Conservation (phyloP, 1,140 invertebrate species). For the Eubasilissa regina region DNA sequence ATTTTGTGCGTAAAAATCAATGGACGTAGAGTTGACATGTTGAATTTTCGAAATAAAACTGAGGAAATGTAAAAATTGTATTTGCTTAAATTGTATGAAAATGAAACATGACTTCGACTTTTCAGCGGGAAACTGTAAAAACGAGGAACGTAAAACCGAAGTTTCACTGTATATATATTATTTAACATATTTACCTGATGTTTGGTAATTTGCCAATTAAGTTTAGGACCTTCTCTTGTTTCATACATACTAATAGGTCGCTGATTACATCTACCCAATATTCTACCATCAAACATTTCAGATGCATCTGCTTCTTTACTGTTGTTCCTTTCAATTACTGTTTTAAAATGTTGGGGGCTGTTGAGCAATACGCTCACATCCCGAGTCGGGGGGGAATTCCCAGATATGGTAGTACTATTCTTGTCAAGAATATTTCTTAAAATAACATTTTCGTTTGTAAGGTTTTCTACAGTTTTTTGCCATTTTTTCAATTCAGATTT, state of each 20-base stretch:
- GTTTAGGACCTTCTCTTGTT: conserved; percentile 80
- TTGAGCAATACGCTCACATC: conserved; percentile 64
- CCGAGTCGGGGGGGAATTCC: conserved; percentile 53
- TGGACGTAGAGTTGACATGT: too few relatives aligned
- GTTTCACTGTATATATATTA: too few relatives aligned
- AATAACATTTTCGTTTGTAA: conserved; percentile 81
- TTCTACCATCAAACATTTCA: conserved; percentile 65
- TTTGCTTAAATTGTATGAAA: too few relatives aligned
- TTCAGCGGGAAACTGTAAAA: too few relatives aligned
- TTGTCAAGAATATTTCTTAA: conserved; percentile 70
- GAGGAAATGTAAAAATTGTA: too few relatives aligned
- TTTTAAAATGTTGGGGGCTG: conserved; percentile 64
- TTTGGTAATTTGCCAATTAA: conserved; percentile 78
- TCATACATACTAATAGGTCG: conserved; percentile 91
- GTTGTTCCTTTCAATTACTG: conserved; percentile 60
- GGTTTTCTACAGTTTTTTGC: conserved; percentile 76
- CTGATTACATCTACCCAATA: conserved; percentile 69
- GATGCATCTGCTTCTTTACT: conserved; percentile 63
- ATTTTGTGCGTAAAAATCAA: too few relatives aligned
- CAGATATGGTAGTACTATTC: conserved; percentile 20
- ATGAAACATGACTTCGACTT: too few relatives aligned
- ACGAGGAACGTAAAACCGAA: too few relatives aligned
- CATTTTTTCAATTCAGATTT: conserved; percentile 75
- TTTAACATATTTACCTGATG: conserved; percentile 71
- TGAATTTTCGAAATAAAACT: too few relatives aligned